Conservation (phyloP, 2,888 invertebrate genomes). For the Aphidoletes aphidimyza region DNA sequence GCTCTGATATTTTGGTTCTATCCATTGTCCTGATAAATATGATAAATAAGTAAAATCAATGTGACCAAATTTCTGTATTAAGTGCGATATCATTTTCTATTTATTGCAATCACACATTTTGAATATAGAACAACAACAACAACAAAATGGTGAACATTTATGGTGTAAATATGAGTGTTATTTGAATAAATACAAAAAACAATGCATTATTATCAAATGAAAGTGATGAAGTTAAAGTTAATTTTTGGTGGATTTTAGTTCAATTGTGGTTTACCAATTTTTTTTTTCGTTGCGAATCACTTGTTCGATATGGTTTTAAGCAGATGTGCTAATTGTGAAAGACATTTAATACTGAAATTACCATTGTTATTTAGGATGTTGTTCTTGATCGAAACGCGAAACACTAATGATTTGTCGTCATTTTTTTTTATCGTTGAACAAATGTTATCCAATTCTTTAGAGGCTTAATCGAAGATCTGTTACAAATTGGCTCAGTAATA, state of each 20-base stretch:
- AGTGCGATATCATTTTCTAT: background rate
- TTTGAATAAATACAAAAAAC: no score
- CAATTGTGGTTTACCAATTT: no score
- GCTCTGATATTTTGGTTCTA: background rate
- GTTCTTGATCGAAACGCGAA: background rate
- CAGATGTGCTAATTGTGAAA: background rate
- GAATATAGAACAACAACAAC: background rate
- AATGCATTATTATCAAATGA: no score
- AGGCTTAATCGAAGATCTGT: no score
- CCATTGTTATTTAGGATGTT: slow-evolving; percentile 3
- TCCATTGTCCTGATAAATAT: background rate
- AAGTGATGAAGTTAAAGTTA: background rate
- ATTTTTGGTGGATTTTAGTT: background rate
- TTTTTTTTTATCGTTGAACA: no score
- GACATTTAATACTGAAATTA: background rate
- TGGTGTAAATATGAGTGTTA: slow-evolving; percentile 8
- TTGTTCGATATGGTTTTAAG: no score
- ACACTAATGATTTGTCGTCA: no score
- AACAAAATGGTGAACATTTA: background rate
- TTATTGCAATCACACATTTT: background rate
- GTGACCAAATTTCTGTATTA: background rate
- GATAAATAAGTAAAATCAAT: background rate
- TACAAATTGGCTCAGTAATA: no score
- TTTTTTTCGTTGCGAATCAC: background rate
- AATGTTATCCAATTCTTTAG: background rate